Percentiles rank a stretch among this genome's conserved stretches.
Evolutionary conservation across 2,113 vertebrate species (phyloP).

Genomic region (Ginglymostoma cirratum): DNA sequence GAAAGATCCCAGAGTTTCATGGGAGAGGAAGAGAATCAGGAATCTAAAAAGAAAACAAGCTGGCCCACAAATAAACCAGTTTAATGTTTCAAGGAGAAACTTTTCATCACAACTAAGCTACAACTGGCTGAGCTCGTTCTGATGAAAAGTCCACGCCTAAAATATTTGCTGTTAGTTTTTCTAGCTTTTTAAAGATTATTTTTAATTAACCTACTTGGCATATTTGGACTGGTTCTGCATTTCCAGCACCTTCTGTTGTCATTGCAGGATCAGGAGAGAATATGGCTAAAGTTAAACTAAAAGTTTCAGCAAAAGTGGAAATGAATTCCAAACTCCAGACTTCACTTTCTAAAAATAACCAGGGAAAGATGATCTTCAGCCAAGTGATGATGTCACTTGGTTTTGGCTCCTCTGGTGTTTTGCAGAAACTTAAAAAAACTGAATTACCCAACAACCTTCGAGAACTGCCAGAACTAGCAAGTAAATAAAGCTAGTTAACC

Average conservation of each 20-base stretch:
- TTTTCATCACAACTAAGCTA: background rate
- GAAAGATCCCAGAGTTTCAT: background rate
- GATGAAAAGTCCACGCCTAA: background rate
- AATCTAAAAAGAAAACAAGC: background rate
- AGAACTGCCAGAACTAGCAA: background rate
- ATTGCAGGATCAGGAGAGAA: background rate
- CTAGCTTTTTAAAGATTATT: background rate
- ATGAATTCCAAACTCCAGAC: background rate
- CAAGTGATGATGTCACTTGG: slow-evolving; percentile 20
- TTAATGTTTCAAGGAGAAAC: background rate
- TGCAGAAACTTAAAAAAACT: slow-evolving; percentile 6
- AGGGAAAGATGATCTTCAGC: background rate
- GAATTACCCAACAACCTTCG: background rate
- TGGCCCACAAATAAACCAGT: background rate
- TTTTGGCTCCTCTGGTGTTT: background rate
- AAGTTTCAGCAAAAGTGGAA: background rate
- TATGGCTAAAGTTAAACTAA: background rate
- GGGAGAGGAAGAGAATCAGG: background rate
- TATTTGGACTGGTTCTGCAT: background rate
- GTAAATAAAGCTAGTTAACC: slow-evolving; percentile 20
- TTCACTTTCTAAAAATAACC: slow-evolving; percentile 32
- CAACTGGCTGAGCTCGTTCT: background rate
- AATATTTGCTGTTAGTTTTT: background rate
- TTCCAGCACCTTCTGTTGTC: background rate
- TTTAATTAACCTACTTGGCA: too few species aligned